Percentiles rank a stretch among this genome's conserved stretches.
phyloP scores from a whole-genome alignment of 2,113 vertebrate genomes.

The Propithecus coquereli region DNA sequence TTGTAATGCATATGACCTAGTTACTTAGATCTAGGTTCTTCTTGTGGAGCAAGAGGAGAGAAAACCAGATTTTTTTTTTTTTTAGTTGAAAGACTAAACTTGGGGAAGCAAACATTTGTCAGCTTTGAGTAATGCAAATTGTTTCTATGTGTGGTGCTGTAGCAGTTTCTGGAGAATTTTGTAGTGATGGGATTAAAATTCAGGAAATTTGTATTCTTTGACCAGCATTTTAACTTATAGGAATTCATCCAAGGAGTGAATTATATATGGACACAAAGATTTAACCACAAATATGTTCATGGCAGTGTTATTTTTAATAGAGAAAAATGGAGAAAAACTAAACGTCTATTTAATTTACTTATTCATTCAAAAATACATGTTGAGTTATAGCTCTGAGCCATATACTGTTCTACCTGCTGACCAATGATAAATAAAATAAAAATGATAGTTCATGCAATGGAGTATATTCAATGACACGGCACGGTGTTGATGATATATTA shows the following conservation, averaged over 20 bases:
- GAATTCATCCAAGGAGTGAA: conserved; percentile 20
- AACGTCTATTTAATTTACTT: conserved; percentile 8
- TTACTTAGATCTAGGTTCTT: background rate
- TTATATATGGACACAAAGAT: background rate
- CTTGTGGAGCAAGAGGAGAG: background rate
- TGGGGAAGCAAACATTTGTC: background rate
- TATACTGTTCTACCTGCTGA: background rate
- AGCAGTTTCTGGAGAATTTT: background rate
- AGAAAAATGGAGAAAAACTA: conserved; percentile 8
- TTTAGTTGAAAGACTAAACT: background rate
- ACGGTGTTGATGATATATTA: background rate
- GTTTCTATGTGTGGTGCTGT: background rate
- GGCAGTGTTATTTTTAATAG: conserved; percentile 2
- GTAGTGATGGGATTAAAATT: conserved; percentile 44
- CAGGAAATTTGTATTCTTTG: conserved; percentile 1
- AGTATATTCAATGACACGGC: background rate
- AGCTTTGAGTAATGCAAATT: background rate
- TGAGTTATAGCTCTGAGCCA: background rate
- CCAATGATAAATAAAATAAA: background rate
- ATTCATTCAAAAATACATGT: background rate
- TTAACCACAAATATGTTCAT: conserved; percentile 3
- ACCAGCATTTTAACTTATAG: background rate
- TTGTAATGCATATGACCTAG: background rate
- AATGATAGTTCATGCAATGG: background rate
- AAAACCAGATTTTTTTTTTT: background rate